These are phyloP conservation scores for Limnephilus lunatus DNA, from an alignment of 2,888 invertebrate genomes.

Conservation along the genomic window DNA sequence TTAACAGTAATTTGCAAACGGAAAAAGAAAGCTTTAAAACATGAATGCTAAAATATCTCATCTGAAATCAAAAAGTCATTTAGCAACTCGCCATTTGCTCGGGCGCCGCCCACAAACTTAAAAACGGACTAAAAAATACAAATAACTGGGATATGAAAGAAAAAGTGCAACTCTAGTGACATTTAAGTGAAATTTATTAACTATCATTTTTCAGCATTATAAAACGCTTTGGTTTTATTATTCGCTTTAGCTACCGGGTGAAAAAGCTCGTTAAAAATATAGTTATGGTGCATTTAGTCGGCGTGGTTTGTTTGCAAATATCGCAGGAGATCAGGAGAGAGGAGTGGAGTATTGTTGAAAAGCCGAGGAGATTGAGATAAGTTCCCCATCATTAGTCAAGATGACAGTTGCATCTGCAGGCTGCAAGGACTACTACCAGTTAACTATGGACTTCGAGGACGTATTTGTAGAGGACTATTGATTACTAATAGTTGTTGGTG, in stretches of 20 bases:
- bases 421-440: slow-evolving; percentile 11
- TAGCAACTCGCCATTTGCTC: neutral
- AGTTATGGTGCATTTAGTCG: neutral
- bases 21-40: neutral
- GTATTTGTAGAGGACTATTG: neutral
- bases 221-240: neutral
- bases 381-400: slow-evolving; percentile 58
- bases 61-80: neutral
- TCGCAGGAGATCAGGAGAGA: slow-evolving; percentile 4
- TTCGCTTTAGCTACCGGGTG: neutral
- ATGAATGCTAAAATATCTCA: neutral
- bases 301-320: slow-evolving; percentile 46
- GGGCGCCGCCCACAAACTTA: neutral
- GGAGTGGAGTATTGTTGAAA: slow-evolving; percentile 32
- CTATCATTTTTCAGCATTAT: neutral
- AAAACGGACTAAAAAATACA: neutral
- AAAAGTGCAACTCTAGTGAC: neutral
- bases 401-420: slow-evolving; percentile 60
- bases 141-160: neutral
- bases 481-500: neutral
- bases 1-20: neutral
- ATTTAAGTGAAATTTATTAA: neutral
- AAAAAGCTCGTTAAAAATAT: neutral
- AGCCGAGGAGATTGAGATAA: slow-evolving; percentile 54
- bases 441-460: slow-evolving; percentile 11